Evolutionary conservation across 2,888 invertebrate genomes (phyloP).

Genomic region (Aporophyla nigra): DNA sequence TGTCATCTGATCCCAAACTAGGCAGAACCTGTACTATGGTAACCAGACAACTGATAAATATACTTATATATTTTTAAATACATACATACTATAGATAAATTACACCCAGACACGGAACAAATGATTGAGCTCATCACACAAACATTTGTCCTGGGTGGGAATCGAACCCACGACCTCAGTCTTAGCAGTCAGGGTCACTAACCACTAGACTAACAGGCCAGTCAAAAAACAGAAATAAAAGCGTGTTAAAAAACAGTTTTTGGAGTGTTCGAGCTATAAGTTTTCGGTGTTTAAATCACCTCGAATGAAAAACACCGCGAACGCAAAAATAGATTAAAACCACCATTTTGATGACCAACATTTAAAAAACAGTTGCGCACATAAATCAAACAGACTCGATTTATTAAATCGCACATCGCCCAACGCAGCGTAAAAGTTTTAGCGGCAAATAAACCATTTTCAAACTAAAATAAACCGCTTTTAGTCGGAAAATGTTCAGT

Average conservation of each 20-base stretch:
- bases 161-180: too few species aligned
- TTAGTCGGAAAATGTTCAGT: slow-evolving; percentile 49
- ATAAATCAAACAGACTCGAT: slow-evolving; percentile 64
- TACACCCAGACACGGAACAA: too few species aligned
- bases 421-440: slow-evolving; percentile 59
- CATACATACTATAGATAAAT: too few species aligned
- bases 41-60: too few species aligned
- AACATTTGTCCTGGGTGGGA: too few species aligned
- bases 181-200: too few species aligned
- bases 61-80: too few species aligned
- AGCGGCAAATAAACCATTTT: slow-evolving; percentile 60
- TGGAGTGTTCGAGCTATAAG: neutral
- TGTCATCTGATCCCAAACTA: too few species aligned
- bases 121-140: too few species aligned
- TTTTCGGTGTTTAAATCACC: neutral
- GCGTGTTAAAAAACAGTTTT: neutral
- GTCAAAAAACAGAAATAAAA: too few species aligned
- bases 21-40: too few species aligned
- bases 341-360: slow-evolving; percentile 25
- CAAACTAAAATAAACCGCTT: slow-evolving; percentile 56
- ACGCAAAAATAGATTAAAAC: slow-evolving; percentile 33
- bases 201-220: too few species aligned
- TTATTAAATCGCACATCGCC: slow-evolving; percentile 59
- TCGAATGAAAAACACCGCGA: slow-evolving; percentile 23
- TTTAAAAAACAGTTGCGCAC: slow-evolving; percentile 46